These are phyloP conservation scores for Taurulus bubalis DNA, from an alignment of 2,113 vertebrate genomes.

Conservation along the genomic window DNA sequence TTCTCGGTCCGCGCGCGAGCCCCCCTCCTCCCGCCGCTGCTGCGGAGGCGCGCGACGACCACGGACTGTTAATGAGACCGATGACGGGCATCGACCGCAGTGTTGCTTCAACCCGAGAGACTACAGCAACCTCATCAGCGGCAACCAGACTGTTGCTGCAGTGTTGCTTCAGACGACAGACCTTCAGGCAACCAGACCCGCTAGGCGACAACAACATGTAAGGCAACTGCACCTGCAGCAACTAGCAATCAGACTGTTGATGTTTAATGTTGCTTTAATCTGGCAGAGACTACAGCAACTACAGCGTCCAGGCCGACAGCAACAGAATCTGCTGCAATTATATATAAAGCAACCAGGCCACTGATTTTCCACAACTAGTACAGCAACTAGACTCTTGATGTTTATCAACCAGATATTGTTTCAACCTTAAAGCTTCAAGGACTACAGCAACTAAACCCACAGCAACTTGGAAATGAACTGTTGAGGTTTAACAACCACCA, in stretches of 20 bases:
- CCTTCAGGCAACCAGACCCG: neutral
- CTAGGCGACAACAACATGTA: neutral
- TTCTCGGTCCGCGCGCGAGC: conserved; percentile 11
- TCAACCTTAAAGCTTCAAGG: neutral
- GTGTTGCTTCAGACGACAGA: neutral
- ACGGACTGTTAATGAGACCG: conserved; percentile 27
- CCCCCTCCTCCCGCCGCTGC: neutral
- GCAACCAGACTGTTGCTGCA: conserved; percentile 23
- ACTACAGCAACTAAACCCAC: neutral
- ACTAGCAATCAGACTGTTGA: neutral
- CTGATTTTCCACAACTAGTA: neutral
- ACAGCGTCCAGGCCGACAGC: neutral
- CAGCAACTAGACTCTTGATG: neutral
- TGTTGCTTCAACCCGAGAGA: conserved; percentile 16
- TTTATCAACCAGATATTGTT: neutral
- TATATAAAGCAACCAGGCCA: neutral
- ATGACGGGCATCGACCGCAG: conserved; percentile 37
- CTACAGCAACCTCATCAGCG: neutral
- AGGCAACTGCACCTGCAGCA: conserved; percentile 6
- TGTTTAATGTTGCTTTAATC: conserved; percentile 16
- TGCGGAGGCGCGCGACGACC: conserved; percentile 24
- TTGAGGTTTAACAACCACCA: neutral
- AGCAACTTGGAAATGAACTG: neutral
- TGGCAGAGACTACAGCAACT: neutral
- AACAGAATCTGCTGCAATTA: neutral